These are phyloP conservation scores for Troides aeacus DNA, from an alignment of 2,888 invertebrate genomes.

Conservation along the genomic window DNA sequence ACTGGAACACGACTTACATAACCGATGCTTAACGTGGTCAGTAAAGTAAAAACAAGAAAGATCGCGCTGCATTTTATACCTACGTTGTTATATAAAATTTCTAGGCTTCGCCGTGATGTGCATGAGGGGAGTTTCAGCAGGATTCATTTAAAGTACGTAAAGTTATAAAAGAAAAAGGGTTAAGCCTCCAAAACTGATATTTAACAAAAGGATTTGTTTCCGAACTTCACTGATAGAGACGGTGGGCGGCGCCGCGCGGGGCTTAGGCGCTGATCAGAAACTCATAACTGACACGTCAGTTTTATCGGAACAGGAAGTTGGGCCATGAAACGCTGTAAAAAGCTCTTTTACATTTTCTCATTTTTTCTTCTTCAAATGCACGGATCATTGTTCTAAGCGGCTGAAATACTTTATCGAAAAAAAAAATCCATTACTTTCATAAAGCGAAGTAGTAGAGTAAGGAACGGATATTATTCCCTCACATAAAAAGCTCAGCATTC, in stretches of 20 bases:
- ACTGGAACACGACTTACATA: slow-evolving; percentile 16
- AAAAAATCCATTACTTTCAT: neutral
- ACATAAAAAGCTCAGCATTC: neutral
- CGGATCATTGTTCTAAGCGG: slow-evolving; percentile 12
- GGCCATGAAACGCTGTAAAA: slow-evolving; percentile 41
- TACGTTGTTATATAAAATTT: slow-evolving; percentile 1
- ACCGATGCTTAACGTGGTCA: slow-evolving; percentile 14
- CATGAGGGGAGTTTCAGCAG: slow-evolving; percentile 11
- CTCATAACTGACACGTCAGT: slow-evolving; percentile 72
- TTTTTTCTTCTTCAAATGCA: slow-evolving; percentile 23
- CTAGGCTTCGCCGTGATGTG: slow-evolving; percentile 1
- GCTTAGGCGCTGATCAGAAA: slow-evolving; percentile 61
- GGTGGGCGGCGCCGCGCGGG: slow-evolving; percentile 51
- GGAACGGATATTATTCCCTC: neutral
- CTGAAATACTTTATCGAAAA: slow-evolving; percentile 9
- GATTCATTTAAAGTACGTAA: slow-evolving; percentile 16
- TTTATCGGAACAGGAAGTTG: slow-evolving; percentile 62
- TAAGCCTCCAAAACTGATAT: slow-evolving; percentile 29
- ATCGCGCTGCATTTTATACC: neutral
- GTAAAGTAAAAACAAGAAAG: slow-evolving; percentile 13
- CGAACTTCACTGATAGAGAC: slow-evolving; percentile 43
- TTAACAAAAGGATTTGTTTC: slow-evolving; percentile 34
- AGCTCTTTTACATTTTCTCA: slow-evolving; percentile 1
- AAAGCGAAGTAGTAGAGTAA: neutral
- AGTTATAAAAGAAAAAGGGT: slow-evolving; percentile 28